These are phyloP conservation scores for Arctocebus calabarensis DNA, from an alignment of 2,797 vertebrate genomes.

Conservation along the genomic window DNA sequence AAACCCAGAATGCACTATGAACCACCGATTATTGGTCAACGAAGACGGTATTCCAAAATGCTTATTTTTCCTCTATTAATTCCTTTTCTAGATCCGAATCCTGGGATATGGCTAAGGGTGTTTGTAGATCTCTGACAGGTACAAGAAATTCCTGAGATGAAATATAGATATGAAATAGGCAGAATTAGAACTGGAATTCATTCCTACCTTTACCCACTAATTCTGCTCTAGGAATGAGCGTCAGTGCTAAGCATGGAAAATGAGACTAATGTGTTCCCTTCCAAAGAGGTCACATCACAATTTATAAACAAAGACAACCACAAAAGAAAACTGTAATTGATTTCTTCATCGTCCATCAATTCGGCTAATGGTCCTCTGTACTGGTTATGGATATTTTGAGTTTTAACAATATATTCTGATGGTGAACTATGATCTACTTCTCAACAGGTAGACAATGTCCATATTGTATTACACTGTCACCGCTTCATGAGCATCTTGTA, in stretches of 20 bases:
- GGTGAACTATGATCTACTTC: background rate
- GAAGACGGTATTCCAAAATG: slow-evolving; percentile 20
- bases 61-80: slow-evolving; percentile 4
- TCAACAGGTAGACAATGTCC: background rate
- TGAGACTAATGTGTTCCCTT: background rate
- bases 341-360: slow-evolving; percentile 16
- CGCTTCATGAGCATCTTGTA: background rate
- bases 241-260: background rate
- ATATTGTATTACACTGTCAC: background rate
- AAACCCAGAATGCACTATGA: slow-evolving; percentile 27
- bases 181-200: slow-evolving; percentile 35
- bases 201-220: slow-evolving; percentile 29
- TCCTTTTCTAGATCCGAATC: background rate
- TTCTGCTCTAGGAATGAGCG: background rate
- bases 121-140: background rate
- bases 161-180: background rate
- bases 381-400: slow-evolving; percentile 5
- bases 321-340: background rate
- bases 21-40: slow-evolving; percentile 15
- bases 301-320: background rate
- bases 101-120: background rate
- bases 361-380: slow-evolving; percentile 1
- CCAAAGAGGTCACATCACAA: background rate
- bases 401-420: slow-evolving; percentile 48
- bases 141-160: background rate